Percentiles rank a stretch among this genome's conserved stretches.
phyloP scores from a whole-genome alignment of 2,888 invertebrate genomes.

The Xanthorhoe spadicearia region DNA sequence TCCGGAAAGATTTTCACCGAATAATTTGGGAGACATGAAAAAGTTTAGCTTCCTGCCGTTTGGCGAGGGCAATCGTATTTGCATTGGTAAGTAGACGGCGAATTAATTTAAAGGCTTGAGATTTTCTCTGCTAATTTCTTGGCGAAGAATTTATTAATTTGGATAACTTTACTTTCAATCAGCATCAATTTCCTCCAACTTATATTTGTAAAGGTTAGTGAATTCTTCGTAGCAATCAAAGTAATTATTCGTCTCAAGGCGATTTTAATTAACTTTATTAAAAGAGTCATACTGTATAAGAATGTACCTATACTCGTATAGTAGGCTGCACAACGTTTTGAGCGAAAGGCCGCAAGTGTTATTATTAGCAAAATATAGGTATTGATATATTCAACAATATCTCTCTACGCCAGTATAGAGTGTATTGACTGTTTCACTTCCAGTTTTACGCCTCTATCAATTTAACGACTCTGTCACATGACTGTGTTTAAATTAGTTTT shows the following conservation, averaged over 20 bases:
- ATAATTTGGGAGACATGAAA: slow-evolving; percentile 49
- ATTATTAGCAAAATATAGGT: too few relatives aligned
- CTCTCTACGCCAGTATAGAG: slow-evolving; percentile 12
- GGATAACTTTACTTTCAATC: slow-evolving; percentile 1
- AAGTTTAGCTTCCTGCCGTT: slow-evolving; percentile 76
- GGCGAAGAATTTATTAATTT: slow-evolving; percentile 25
- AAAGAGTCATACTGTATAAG: too few relatives aligned
- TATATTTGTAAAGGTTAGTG: background rate
- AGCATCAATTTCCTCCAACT: background rate
- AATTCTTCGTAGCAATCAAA: too few relatives aligned
- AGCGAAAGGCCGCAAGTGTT: too few relatives aligned
- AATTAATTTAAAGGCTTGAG: slow-evolving; percentile 28
- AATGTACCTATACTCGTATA: too few relatives aligned
- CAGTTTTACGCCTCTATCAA: slow-evolving; percentile 26
- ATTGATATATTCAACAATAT: slow-evolving; percentile 4
- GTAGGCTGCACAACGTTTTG: too few relatives aligned
- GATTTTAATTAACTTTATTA: too few relatives aligned
- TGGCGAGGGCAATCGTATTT: slow-evolving; percentile 79
- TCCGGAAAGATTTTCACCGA: slow-evolving; percentile 74
- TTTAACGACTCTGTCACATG: slow-evolving; percentile 25
- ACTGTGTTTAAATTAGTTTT: slow-evolving; percentile 27
- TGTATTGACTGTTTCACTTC: slow-evolving; percentile 26
- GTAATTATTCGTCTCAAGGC: too few relatives aligned
- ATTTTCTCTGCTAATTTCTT: slow-evolving; percentile 33
- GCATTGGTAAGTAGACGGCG: slow-evolving; percentile 69